Percentiles rank a stretch among this genome's conserved stretches.
These are phyloP conservation scores for Pangasius macronema DNA, from an alignment of 2,797 vertebrate genomes.

Conservation along the genomic window DNA sequence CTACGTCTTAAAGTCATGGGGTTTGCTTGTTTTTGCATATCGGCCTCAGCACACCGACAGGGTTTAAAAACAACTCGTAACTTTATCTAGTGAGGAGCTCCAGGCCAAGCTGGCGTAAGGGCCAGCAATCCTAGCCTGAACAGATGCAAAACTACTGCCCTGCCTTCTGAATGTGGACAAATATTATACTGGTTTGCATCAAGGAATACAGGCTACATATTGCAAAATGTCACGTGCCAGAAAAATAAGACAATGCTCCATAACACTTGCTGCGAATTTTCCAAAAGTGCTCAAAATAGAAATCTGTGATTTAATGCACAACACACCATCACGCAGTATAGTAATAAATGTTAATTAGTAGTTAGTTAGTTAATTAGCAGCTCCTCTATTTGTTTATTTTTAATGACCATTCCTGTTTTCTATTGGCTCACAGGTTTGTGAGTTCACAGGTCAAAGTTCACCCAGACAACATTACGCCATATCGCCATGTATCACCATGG, in stretches of 20 bases:
- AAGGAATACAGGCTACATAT: neutral
- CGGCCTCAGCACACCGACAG: neutral
- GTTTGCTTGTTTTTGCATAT: conserved; percentile 22
- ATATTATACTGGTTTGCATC: too few species aligned
- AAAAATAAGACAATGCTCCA: neutral
- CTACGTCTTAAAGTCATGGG: neutral
- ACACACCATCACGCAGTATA: neutral
- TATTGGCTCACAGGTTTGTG: neutral
- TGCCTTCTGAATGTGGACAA: neutral
- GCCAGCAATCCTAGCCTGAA: conserved; percentile 66
- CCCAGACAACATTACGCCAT: neutral
- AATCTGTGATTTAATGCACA: too few species aligned
- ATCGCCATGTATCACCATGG: neutral
- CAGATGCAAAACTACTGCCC: neutral
- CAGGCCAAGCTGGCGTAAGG: conserved; percentile 60
- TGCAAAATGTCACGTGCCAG: neutral
- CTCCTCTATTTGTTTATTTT: neutral
- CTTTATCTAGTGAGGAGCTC: conserved; percentile 61
- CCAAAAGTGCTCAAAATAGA: neutral
- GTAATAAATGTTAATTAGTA: neutral
- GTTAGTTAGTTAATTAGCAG: too few species aligned
- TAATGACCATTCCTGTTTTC: neutral
- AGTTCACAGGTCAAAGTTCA: neutral
- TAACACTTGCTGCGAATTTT: neutral
- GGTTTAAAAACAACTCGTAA: conserved; percentile 60